phyloP scores from a whole-genome alignment of 2,797 vertebrate species.

The Sphenopsis melanotis region DNA sequence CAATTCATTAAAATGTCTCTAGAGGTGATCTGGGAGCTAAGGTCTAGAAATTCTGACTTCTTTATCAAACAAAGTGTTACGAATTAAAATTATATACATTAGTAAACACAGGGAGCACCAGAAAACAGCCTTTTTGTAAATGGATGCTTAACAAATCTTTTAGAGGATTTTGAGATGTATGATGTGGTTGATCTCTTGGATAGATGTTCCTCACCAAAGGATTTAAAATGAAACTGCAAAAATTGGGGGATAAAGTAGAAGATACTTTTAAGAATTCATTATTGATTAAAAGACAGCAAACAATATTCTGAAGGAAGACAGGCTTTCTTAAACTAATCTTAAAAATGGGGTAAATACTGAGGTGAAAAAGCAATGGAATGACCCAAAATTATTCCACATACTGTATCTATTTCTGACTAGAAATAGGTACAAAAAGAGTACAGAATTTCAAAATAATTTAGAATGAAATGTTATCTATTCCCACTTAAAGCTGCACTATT shows the following conservation, averaged over 20 bases:
- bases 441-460: neutral
- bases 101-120: neutral
- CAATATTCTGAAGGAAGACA: neutral
- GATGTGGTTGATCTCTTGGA: neutral
- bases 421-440: neutral
- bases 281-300: neutral
- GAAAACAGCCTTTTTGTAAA: neutral
- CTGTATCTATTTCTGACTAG: neutral
- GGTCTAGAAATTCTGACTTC: neutral
- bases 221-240: neutral
- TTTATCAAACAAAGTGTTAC: neutral
- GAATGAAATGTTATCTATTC: neutral
- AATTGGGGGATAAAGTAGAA: neutral
- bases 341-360: neutral
- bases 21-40: neutral
- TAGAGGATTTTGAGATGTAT: neutral
- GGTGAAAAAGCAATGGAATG: neutral
- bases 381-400: neutral
- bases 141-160: neutral
- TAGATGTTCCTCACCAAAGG: neutral
- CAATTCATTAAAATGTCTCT: neutral
- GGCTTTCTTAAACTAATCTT: neutral
- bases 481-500: neutral
- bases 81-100: neutral
- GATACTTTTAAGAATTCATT: neutral